phyloP scores from a whole-genome alignment of 2,797 vertebrate species.

The Sciurus vulgaris region DNA sequence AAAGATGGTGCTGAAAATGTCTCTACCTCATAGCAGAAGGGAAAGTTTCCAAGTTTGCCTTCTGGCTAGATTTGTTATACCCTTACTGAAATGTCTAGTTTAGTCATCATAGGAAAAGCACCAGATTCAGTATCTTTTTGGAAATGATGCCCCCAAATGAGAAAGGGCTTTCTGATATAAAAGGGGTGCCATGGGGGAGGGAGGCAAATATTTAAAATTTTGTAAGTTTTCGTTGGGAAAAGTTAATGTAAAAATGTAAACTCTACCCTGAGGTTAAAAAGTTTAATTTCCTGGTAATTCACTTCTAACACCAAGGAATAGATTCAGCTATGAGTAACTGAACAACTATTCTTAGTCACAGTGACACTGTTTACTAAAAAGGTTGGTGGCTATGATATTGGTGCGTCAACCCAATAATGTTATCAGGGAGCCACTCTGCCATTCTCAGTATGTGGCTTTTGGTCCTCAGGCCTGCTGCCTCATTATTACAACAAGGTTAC shows the following conservation, averaged over 20 bases:
- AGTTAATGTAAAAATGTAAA: not conserved
- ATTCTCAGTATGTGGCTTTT: not conserved
- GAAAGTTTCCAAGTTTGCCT: not conserved
- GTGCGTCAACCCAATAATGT: not conserved
- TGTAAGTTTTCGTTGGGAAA: not conserved
- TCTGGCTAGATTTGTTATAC: not conserved
- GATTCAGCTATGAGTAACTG: not conserved
- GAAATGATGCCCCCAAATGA: not conserved
- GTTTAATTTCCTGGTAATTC: not conserved
- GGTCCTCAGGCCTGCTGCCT: not conserved
- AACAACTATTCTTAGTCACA: not conserved
- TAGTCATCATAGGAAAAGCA: not conserved
- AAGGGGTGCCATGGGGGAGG: not conserved
- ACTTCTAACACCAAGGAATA: not conserved
- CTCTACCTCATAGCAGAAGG: constrained; percentile 34
- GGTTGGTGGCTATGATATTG: not conserved
- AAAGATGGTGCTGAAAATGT: constrained; percentile 20
- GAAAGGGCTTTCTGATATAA: not conserved
- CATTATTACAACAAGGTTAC: not conserved
- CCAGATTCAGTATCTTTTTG: not conserved
- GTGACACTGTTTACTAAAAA: constrained; percentile 16
- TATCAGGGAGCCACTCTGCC: not conserved
- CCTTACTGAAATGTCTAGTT: not conserved
- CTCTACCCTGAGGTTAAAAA: not conserved
- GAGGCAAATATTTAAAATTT: not conserved